A percentile compares a stretch with the other conserved stretches of the same genome.
phyloP scores from a whole-genome alignment of 2,113 vertebrate species.

The Indicator indicator region DNA sequence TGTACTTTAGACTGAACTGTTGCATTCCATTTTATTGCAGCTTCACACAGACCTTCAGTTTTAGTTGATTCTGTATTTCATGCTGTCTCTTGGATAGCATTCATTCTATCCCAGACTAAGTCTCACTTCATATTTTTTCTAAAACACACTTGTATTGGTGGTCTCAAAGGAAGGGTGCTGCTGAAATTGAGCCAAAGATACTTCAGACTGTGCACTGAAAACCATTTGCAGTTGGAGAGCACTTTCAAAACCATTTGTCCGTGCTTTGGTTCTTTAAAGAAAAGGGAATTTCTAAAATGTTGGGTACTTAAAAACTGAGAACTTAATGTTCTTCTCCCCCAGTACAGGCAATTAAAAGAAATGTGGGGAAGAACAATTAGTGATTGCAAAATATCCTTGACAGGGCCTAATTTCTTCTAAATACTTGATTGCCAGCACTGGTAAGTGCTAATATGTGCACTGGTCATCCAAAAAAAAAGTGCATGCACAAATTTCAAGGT shows the following conservation, averaged over 20 bases:
- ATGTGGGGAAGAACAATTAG: not conserved
- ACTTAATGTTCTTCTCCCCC: not conserved
- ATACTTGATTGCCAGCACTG: not conserved
- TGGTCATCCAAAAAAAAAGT: not conserved
- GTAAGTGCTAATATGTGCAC: not conserved
- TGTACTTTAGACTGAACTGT: not conserved
- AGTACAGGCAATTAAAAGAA: not conserved
- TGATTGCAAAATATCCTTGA: slow-evolving; percentile 18
- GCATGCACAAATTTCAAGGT: not conserved
- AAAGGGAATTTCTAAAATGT: not conserved
- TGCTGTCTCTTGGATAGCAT: not conserved
- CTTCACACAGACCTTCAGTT: not conserved
- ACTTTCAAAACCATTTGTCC: not conserved
- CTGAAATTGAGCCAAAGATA: not conserved
- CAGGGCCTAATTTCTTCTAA: slow-evolving; percentile 10
- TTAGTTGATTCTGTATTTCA: not conserved
- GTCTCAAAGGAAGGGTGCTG: not conserved
- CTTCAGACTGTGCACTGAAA: slow-evolving; percentile 17
- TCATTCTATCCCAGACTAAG: not conserved
- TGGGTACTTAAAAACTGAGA: not conserved
- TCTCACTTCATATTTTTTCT: not conserved
- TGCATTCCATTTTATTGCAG: not conserved
- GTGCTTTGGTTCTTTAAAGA: not conserved
- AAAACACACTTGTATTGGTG: not conserved
- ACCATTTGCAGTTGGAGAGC: not conserved